Conservation (phyloP, 2,888 invertebrate species). For the Synanthedon andrenaeformis region DNA sequence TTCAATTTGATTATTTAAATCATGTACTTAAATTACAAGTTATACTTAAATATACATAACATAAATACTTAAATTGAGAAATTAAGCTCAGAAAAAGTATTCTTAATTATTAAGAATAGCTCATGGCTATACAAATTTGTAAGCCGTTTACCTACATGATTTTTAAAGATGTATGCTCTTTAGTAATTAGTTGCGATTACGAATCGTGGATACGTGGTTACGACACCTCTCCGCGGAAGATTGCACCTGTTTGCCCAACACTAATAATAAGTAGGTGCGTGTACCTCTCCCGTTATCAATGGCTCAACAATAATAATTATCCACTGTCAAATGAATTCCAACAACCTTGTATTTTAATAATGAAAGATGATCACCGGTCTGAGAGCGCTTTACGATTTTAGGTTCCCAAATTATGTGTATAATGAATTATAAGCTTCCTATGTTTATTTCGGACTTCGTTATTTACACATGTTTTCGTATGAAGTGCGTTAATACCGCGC, state of each 20-base stretch:
- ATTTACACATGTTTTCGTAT: slow-evolving; percentile 13
- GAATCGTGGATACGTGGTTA: slow-evolving; percentile 3
- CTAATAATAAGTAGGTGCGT: neutral
- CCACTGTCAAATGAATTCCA: slow-evolving; percentile 25
- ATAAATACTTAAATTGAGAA: no score
- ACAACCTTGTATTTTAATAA: slow-evolving; percentile 42
- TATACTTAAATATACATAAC: no score
- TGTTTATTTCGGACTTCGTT: slow-evolving; percentile 34
- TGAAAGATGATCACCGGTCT: slow-evolving; percentile 43
- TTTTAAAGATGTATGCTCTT: neutral
- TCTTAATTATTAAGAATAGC: no score
- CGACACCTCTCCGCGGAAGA: slow-evolving; percentile 9
- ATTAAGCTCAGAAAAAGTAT: no score
- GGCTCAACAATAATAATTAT: slow-evolving; percentile 32
- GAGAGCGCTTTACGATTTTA: slow-evolving; percentile 32
- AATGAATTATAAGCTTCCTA: slow-evolving; percentile 38
- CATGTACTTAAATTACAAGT: no score
- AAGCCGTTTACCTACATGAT: neutral
- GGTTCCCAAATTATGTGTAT: slow-evolving; percentile 30
- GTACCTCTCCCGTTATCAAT: slow-evolving; percentile 41
- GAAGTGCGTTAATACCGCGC: no score
- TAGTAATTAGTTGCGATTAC: neutral
- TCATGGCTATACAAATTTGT: no score
- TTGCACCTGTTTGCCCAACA: neutral
- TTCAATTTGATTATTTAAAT: no score